These are phyloP conservation scores for Caracal caracal DNA, from an alignment of 2,113 vertebrate genomes.

Conservation along the genomic window DNA sequence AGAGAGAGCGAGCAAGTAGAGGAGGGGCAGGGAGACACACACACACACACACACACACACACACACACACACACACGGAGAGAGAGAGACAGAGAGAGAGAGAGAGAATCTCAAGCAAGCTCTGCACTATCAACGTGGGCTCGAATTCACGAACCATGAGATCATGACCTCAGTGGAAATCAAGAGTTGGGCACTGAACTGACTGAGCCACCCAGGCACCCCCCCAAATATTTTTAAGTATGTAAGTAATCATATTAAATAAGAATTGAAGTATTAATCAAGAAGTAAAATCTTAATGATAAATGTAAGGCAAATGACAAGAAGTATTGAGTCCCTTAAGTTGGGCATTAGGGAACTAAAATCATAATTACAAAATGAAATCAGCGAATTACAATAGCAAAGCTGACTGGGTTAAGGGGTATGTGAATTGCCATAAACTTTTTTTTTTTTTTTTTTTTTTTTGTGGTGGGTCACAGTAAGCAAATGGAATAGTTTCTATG, in stretches of 20 bases:
- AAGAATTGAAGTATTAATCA: neutral
- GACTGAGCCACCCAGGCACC: no score
- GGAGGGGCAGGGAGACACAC: no score
- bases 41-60: no score
- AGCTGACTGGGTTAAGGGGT: neutral
- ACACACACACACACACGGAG: no score
- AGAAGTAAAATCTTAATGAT: neutral
- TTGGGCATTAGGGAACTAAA: neutral
- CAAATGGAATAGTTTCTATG: neutral
- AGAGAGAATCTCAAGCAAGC: no score
- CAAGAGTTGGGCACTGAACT: no score
- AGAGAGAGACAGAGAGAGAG: no score
- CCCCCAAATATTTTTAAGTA: neutral
- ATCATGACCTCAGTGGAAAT: no score
- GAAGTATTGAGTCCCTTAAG: neutral
- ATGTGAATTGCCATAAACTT: neutral
- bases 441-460: neutral
- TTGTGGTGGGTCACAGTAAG: neutral
- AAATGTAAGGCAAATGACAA: neutral
- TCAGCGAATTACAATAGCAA: neutral
- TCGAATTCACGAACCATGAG: no score
- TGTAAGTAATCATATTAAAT: neutral
- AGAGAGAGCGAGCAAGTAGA: no score
- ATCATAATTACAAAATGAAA: neutral
- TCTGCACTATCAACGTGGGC: no score